Evolutionary conservation across 2,797 vertebrate species (phyloP).

Genomic region (Threskiornis aethiopicus): DNA sequence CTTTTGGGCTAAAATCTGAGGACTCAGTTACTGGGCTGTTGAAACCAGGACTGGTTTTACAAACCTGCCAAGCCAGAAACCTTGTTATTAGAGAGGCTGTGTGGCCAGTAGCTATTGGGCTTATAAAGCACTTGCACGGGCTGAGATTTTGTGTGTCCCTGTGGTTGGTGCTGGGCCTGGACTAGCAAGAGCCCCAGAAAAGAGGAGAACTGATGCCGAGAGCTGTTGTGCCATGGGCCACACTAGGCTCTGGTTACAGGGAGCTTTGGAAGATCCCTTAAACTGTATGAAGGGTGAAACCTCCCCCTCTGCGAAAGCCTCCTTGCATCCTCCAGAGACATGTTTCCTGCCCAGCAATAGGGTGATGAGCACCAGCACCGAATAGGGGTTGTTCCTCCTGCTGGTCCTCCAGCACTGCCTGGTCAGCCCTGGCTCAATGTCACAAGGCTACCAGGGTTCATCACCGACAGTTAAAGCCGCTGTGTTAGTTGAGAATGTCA

Average conservation of each 20-base stretch:
- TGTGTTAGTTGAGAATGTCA: background rate
- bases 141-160: background rate
- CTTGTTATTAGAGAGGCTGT: background rate
- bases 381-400: background rate
- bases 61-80: background rate
- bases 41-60: background rate
- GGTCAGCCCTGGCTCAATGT: background rate
- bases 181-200: background rate
- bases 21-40: background rate
- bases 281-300: background rate
- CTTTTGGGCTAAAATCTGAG: background rate
- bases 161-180: background rate
- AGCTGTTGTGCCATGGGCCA: background rate
- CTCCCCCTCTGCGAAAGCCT: background rate
- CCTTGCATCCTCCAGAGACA: fast-evolving
- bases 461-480: background rate
- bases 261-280: background rate
- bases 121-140: background rate
- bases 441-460: background rate
- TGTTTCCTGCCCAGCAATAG: background rate
- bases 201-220: background rate
- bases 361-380: background rate
- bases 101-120: background rate
- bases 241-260: background rate
- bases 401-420: background rate